Conservation (phyloP, 2,797 vertebrate genomes). For the Enteromius anoplus region DNA sequence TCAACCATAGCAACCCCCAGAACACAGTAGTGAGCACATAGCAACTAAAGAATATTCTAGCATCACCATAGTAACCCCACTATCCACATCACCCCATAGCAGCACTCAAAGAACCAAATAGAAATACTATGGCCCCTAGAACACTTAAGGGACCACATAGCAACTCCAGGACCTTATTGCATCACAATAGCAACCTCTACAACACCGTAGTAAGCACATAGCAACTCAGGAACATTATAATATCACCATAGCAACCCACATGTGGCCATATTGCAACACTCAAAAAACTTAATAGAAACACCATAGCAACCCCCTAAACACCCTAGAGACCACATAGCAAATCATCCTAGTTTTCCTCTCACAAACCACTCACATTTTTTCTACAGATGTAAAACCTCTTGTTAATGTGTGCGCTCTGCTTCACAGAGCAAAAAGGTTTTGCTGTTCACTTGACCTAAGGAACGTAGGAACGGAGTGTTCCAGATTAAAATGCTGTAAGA, state of each 20-base stretch:
- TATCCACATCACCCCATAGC: not conserved
- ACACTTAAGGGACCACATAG: not conserved
- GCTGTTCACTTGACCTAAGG: conserved; percentile 14
- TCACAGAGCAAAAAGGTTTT: not conserved
- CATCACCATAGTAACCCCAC: not conserved
- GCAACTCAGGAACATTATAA: no score
- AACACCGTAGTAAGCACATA: not conserved
- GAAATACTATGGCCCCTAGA: not conserved
- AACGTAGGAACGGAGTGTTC: conserved; percentile 53
- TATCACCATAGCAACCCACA: not conserved
- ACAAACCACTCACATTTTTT: not conserved
- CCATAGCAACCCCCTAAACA: not conserved
- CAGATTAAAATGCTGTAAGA: conserved; percentile 44
- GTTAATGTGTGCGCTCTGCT: not conserved
- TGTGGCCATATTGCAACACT: not conserved
- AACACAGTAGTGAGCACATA: not conserved
- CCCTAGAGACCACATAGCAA: not conserved
- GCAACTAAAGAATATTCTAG: not conserved
- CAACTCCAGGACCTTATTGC: no score
- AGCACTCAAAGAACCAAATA: not conserved
- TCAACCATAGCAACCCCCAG: not conserved
- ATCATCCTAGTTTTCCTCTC: not conserved
- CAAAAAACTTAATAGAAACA: not conserved
- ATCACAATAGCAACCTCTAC: not conserved
- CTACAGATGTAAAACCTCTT: not conserved